Conservation (phyloP, 2,888 invertebrate genomes). For the Phorcus lineatus region DNA sequence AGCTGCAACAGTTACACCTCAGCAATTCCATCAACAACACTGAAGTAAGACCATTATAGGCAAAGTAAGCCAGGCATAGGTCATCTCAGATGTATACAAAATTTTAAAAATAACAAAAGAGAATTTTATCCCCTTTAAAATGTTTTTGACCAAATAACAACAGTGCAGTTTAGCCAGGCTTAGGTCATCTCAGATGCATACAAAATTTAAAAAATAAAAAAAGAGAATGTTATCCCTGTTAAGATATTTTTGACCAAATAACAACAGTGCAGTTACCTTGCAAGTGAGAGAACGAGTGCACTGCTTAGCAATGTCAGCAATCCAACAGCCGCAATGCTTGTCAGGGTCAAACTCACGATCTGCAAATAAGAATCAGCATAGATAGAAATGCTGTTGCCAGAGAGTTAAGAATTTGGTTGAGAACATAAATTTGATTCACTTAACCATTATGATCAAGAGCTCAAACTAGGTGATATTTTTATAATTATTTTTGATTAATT, state of each 20-base stretch:
- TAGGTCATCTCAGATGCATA: not conserved
- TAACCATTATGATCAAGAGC: no score
- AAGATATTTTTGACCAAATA: no score
- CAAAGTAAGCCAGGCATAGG: not conserved
- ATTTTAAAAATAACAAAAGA: not conserved
- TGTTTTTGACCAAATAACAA: no score
- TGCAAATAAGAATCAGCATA: constrained; percentile 50
- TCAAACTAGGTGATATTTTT: no score
- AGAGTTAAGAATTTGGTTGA: no score
- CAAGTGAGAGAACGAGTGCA: constrained; percentile 87
- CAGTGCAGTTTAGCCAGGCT: no score
- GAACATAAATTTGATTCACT: no score
- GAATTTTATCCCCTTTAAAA: not conserved
- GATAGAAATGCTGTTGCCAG: not conserved
- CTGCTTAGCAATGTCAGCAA: constrained; percentile 81
- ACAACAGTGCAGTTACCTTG: constrained; percentile 71
- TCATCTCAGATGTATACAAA: not conserved
- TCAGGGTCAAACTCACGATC: constrained; percentile 87
- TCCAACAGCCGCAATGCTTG: constrained; percentile 87
- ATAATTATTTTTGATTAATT: no score
- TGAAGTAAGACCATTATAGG: no score
- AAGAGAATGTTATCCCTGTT: not conserved
- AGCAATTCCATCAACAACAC: no score
- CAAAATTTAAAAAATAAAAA: not conserved
- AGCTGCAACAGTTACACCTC: no score